Conservation (phyloP, 2,797 vertebrate genomes). For the Champsocephalus esox region DNA sequence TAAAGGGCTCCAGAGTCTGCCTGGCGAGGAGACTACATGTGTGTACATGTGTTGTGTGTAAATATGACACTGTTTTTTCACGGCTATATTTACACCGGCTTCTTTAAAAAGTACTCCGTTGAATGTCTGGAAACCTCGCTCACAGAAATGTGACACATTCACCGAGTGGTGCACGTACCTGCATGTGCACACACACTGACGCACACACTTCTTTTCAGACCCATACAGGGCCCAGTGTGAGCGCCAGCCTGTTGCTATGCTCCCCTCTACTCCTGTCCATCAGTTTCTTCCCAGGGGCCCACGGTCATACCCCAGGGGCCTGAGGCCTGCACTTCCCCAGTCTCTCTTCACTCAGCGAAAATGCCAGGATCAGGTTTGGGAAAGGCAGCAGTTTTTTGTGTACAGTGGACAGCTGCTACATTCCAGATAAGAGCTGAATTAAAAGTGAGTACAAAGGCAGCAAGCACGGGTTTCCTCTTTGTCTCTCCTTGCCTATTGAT, state of each 20-base stretch:
- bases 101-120: conserved; percentile 68
- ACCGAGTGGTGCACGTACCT: conserved; percentile 23
- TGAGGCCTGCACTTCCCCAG: conserved; percentile 59
- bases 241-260: conserved; percentile 81
- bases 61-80: conserved; percentile 69
- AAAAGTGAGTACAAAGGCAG: conserved; percentile 81
- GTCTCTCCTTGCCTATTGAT: conserved; percentile 75
- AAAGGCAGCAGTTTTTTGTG: conserved; percentile 83
- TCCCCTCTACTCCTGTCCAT: conserved; percentile 77
- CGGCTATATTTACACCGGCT: conserved; percentile 73
- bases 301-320: conserved; percentile 67
- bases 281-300: conserved; percentile 76
- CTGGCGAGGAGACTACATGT: conserved; percentile 50
- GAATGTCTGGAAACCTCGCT: conserved; percentile 58
- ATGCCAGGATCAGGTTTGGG: conserved; percentile 84
- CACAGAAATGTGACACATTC: conserved; percentile 58
- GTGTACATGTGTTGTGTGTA: conserved; percentile 66
- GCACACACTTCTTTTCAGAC: conserved; percentile 59
- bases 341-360: conserved; percentile 69
- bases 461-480: conserved; percentile 71
- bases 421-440: conserved; percentile 88
- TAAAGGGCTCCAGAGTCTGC: conserved; percentile 46
- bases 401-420: conserved; percentile 86
- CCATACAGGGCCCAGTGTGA: conserved; percentile 71
- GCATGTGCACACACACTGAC: conserved; percentile 15